These are phyloP conservation scores for Helicorthomorpha holstii DNA, from an alignment of 1,140 invertebrate genomes.

Conservation along the genomic window DNA sequence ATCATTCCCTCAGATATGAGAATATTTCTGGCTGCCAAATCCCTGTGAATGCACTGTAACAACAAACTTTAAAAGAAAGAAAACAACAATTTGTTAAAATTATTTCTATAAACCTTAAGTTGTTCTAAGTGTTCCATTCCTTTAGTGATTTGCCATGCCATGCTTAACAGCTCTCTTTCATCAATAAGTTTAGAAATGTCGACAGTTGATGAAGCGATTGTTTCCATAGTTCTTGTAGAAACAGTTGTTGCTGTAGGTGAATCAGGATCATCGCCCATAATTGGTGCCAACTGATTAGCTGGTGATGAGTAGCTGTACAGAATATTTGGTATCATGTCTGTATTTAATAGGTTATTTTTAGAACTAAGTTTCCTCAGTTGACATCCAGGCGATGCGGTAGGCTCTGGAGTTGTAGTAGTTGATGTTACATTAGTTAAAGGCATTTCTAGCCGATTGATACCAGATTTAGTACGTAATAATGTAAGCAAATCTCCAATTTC, in stretches of 20 bases:
- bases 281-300: not conserved
- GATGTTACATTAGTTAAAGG: not conserved
- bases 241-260: no score
- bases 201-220: no score
- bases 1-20: slow-evolving; percentile 29
- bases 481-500: slow-evolving; percentile 28
- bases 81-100: not conserved
- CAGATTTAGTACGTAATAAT: slow-evolving; percentile 6
- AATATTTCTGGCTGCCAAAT: slow-evolving; percentile 35
- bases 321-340: slow-evolving; percentile 19
- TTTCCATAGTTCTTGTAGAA: not conserved
- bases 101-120: slow-evolving; percentile 23
- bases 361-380: no score
- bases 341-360: slow-evolving; percentile 17
- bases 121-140: slow-evolving; percentile 34
- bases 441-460: not conserved
- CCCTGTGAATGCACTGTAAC: slow-evolving; percentile 30
- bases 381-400: no score
- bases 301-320: not conserved
- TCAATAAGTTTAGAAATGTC: not conserved
- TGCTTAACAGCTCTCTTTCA: slow-evolving; percentile 23
- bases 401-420: no score
- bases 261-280: not conserved
- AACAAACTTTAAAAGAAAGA: slow-evolving; percentile 2
- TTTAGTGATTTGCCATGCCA: slow-evolving; percentile 29